Conservation (phyloP, 2,113 vertebrate species). For the Ceyx cyanopectus region DNA sequence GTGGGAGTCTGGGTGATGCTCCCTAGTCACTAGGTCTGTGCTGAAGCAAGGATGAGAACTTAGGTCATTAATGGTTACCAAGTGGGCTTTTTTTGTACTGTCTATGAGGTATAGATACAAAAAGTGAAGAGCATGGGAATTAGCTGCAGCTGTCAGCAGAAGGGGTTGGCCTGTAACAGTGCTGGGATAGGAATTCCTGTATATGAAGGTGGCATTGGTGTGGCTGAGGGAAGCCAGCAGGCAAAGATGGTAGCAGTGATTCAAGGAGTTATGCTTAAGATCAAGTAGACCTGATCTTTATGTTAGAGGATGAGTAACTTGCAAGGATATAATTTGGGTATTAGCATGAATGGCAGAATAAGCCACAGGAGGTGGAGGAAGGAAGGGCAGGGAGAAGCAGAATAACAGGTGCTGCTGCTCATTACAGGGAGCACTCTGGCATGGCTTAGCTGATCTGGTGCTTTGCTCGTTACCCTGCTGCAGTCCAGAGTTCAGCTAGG, state of each 20-base stretch:
- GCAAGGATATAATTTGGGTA: not conserved
- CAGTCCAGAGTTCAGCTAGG: not conserved
- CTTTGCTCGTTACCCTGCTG: not conserved
- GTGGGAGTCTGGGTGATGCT: not conserved
- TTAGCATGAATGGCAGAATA: not conserved
- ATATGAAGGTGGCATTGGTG: not conserved
- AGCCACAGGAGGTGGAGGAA: not conserved
- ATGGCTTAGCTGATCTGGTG: not conserved
- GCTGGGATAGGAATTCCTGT: not conserved
- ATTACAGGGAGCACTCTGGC: not conserved
- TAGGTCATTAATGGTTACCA: not conserved
- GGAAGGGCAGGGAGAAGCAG: not conserved
- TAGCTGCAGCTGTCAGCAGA: not conserved
- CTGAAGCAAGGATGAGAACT: not conserved
- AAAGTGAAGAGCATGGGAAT: not conserved
- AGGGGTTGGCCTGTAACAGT: not conserved
- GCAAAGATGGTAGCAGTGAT: not conserved
- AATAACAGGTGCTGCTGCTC: not conserved
- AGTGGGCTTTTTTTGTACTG: not conserved
- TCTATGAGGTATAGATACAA: not conserved
- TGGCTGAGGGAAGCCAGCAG: not conserved
- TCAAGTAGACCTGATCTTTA: not conserved
- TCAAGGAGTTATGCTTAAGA: not conserved
- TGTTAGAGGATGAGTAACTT: not conserved
- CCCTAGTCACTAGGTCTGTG: not conserved